phyloP scores from a whole-genome alignment of 2,888 invertebrate species.

The Chalcosyrphus nemorum region DNA sequence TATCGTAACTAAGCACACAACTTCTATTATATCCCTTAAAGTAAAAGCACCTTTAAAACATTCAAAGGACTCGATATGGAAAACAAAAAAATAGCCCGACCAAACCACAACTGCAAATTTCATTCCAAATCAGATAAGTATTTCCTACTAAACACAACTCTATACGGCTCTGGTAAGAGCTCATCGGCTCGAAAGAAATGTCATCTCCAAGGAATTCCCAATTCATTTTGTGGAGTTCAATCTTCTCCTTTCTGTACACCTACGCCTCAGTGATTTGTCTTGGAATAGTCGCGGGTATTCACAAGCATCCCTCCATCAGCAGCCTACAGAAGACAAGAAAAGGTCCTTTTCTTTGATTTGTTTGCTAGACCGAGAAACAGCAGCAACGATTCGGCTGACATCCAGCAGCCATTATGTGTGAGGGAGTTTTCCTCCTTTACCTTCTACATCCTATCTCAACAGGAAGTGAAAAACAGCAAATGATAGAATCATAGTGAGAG shows the following conservation, averaged over 20 bases:
- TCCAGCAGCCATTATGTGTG: slow-evolving; percentile 4
- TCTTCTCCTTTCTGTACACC: not conserved
- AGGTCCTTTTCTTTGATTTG: slow-evolving; percentile 45
- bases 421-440: not conserved
- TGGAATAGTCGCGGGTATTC: slow-evolving; percentile 31
- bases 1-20: no score
- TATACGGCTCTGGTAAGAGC: not conserved
- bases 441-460: not conserved
- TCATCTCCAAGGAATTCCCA: not conserved
- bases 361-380: slow-evolving; percentile 47
- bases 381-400: slow-evolving; percentile 17
- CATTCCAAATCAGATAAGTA: not conserved
- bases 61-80: no score
- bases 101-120: not conserved
- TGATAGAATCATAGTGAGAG: not conserved
- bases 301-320: slow-evolving; percentile 20
- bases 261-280: slow-evolving; percentile 39
- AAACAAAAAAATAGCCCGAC: no score
- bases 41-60: no score
- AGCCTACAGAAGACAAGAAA: not conserved
- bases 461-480: slow-evolving; percentile 28
- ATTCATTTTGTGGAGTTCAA: not conserved
- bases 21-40: no score
- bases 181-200: not conserved
- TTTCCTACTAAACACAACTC: not conserved